These are phyloP conservation scores for Drosophila auraria DNA, from an alignment of 1,140 invertebrate species.

Conservation along the genomic window DNA sequence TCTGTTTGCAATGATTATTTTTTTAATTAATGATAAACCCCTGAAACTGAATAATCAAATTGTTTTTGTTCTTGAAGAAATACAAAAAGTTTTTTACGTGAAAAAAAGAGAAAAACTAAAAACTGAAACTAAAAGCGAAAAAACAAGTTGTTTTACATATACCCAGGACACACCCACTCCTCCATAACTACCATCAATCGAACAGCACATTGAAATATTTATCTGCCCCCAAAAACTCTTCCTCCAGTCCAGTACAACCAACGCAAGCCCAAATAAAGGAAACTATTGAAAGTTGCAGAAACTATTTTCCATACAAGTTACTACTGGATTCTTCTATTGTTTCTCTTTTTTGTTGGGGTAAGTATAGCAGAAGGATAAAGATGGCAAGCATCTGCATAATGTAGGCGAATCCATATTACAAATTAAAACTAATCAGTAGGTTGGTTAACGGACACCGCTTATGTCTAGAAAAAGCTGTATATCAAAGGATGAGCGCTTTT, in stretches of 20 bases:
- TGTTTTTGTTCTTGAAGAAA: slow-evolving; percentile 81
- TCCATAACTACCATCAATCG: background rate
- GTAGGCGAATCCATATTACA: no score
- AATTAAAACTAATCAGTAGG: no score
- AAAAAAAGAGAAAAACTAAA: slow-evolving; percentile 67
- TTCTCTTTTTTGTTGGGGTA: slow-evolving; percentile 8
- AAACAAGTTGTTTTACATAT: slow-evolving; percentile 74
- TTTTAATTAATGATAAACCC: slow-evolving; percentile 71
- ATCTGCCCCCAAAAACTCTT: slow-evolving; percentile 42
- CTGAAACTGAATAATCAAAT: slow-evolving; percentile 76
- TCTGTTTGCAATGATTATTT: slow-evolving; percentile 83
- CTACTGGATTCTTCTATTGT: background rate
- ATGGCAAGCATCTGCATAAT: background rate
- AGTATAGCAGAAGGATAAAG: slow-evolving; percentile 6
- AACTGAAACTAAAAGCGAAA: slow-evolving; percentile 66
- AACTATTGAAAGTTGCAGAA: slow-evolving; percentile 75
- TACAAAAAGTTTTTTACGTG: slow-evolving; percentile 81
- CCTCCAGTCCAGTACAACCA: slow-evolving; percentile 61
- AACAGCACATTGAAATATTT: slow-evolving; percentile 28
- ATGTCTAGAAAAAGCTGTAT: no score
- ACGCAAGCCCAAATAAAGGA: slow-evolving; percentile 56
- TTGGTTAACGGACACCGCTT: no score
- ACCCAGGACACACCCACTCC: slow-evolving; percentile 1
- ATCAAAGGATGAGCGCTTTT: no score
- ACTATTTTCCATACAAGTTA: slow-evolving; percentile 54